Evolutionary conservation across 2,113 vertebrate genomes (phyloP).

Genomic region (Haemorhous mexicanus): DNA sequence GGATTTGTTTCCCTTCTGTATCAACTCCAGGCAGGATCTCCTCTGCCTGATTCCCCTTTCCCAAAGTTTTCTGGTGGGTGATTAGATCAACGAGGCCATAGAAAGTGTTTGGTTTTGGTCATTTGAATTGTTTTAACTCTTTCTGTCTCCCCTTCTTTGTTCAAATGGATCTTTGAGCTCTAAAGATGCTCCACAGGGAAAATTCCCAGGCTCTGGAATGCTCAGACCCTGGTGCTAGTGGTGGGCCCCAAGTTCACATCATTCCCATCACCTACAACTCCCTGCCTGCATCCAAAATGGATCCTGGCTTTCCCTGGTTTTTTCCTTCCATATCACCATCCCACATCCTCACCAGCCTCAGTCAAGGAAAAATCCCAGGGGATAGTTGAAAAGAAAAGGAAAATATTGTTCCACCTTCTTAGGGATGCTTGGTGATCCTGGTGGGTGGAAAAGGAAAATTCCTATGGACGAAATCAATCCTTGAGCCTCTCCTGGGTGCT

Average conservation of each 20-base stretch:
- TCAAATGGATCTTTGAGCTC: background rate
- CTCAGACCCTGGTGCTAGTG: background rate
- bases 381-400: background rate
- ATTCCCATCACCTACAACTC: background rate
- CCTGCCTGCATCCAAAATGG: background rate
- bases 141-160: background rate
- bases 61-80: background rate
- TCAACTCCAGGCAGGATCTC: background rate
- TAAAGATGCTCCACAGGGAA: background rate
- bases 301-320: background rate
- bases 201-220: background rate
- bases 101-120: accelerated
- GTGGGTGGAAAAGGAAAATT: background rate
- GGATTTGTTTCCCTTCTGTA: background rate
- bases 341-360: background rate
- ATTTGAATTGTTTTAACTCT: background rate
- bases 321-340: background rate
- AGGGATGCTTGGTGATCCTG: accelerated
- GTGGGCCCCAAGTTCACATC: background rate
- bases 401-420: background rate
- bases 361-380: background rate
- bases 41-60: background rate
- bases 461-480: accelerated
- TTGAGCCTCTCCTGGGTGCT: background rate
- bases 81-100: accelerated